A percentile compares a stretch with the other conserved stretches of the same genome.
Evolutionary conservation across 2,888 invertebrate species (phyloP).

Genomic region (Spodoptera exigua): DNA sequence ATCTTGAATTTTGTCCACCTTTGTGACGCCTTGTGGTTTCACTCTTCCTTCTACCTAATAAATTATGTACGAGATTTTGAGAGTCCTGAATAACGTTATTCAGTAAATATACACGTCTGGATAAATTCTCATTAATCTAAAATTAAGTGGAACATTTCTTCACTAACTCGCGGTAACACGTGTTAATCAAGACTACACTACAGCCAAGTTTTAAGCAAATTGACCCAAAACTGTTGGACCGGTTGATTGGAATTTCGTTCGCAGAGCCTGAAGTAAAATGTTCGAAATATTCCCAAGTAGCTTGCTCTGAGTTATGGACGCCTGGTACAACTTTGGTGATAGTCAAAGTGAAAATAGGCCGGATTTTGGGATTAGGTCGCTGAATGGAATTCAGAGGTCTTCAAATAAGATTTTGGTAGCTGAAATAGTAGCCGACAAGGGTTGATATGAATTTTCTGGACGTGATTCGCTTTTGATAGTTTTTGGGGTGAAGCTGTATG

Average conservation of each 20-base stretch:
- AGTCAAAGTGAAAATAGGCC: conserved; percentile 14
- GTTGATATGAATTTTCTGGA: conserved; percentile 18
- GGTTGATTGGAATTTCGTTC: conserved; percentile 46
- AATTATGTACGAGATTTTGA: too few relatives aligned
- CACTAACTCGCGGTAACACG: conserved; percentile 3
- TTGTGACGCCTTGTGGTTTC: too few relatives aligned
- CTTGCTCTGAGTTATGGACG: conserved; percentile 29
- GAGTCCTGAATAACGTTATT: too few relatives aligned
- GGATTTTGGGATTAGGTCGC: conserved; percentile 12
- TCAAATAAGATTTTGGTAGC: conserved; percentile 15
- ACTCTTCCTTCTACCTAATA: too few relatives aligned
- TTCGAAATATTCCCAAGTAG: conserved; percentile 21
- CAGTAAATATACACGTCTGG: too few relatives aligned
- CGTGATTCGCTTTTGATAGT: conserved; percentile 32
- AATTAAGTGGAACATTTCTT: neutral
- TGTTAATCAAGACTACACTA: conserved; percentile 26
- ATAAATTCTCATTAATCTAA: too few relatives aligned
- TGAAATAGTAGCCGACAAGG: conserved; percentile 14
- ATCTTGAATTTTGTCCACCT: too few relatives aligned
- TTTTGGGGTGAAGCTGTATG: conserved; percentile 3
- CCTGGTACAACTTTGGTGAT: conserved; percentile 31
- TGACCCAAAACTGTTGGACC: conserved; percentile 40
- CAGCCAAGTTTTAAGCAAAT: conserved; percentile 40
- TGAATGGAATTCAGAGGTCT: conserved; percentile 5
- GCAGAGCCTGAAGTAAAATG: conserved; percentile 25